Evolutionary conservation across 2,113 vertebrate genomes (phyloP), one percentile per base, ranked within the genome.

Genomic region (Alligator mississippiensis): DNA sequence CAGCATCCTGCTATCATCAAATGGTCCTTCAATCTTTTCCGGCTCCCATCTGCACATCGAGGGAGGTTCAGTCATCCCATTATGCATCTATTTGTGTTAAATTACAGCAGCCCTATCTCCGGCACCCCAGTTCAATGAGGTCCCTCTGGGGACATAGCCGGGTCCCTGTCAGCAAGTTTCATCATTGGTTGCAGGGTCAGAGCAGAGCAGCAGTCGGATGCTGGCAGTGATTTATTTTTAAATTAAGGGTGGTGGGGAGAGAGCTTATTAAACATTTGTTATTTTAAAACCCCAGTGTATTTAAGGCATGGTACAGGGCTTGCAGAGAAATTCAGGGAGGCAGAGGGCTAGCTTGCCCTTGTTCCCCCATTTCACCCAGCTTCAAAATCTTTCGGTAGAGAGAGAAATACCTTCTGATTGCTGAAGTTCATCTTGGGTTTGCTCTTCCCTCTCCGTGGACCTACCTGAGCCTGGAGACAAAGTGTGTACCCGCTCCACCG

Each of bases 401-500:
- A 19, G 57, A 59, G 21, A 28, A 8, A 1, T 95, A 96, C 92
- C 95, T 80, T 60, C 59, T 25, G 59, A 24, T 24, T 94, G 4
- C 4, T 1, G 74, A 3, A 0, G 80, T 4, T 16, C 47, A 28
- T 27, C 27, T 57, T 17, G 16, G 9, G 17, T 7, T 25, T 18
- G 75, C 47, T 47, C 75, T 57, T 25, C 25, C 18, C 75, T 15
- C 70, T 25, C 38, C 70, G 8, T 24, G 22, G 38, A 19, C 47
- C 59, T 66, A 72, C 63, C 77, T 19, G 54, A 22, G 4, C 30
- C 15, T n/a, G 11, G 80, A 80, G 84, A 72, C 30, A 24, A 34
- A 30, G 47, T 47, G 38, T 47, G 47, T 8, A 9, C 47, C 47
- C 47, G 47, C 47, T 47, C 47, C 47, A 47, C 47, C 47, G 47